Percentiles rank a stretch among this genome's conserved stretches.
These are phyloP conservation scores for Staurois parvus DNA, from an alignment of 2,797 vertebrate genomes.

Conservation along the genomic window DNA sequence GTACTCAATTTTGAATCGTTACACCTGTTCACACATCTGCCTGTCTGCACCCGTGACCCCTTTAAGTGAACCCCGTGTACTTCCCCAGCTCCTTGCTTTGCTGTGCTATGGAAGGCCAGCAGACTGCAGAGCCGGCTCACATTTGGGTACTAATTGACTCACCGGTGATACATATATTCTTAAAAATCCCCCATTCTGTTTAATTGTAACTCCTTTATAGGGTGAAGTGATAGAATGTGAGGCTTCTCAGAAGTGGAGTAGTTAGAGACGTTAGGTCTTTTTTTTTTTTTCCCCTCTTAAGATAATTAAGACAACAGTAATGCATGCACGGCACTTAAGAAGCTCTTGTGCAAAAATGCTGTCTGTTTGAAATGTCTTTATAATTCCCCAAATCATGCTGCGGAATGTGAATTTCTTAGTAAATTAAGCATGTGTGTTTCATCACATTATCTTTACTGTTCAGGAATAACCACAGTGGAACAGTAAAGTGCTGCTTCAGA, in stretches of 20 bases:
- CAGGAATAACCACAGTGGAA: conserved; percentile 44
- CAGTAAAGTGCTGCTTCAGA: conserved; percentile 27
- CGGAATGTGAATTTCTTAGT: conserved; percentile 51
- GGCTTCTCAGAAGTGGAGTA: conserved; percentile 27
- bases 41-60: too few relatives aligned
- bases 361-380: conserved; percentile 58
- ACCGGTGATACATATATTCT: neutral
- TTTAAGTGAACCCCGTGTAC: too few relatives aligned
- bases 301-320: conserved; percentile 54
- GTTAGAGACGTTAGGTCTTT: conserved; percentile 19
- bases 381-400: conserved; percentile 53
- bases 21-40: too few relatives aligned
- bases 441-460: conserved; percentile 46
- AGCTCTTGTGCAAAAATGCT: conserved; percentile 57
- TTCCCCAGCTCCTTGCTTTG: too few relatives aligned
- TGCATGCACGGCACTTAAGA: conserved; percentile 50
- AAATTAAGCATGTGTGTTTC: conserved; percentile 53
- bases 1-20: too few relatives aligned
- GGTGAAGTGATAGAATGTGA: conserved; percentile 9
- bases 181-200: neutral
- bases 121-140: too few relatives aligned
- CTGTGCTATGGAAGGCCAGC: too few relatives aligned
- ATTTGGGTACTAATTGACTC: neutral
- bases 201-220: conserved; percentile 3
- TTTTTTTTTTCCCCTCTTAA: conserved; percentile 46